phyloP scores from a whole-genome alignment of 2,888 invertebrate species.

The Labia minor region DNA sequence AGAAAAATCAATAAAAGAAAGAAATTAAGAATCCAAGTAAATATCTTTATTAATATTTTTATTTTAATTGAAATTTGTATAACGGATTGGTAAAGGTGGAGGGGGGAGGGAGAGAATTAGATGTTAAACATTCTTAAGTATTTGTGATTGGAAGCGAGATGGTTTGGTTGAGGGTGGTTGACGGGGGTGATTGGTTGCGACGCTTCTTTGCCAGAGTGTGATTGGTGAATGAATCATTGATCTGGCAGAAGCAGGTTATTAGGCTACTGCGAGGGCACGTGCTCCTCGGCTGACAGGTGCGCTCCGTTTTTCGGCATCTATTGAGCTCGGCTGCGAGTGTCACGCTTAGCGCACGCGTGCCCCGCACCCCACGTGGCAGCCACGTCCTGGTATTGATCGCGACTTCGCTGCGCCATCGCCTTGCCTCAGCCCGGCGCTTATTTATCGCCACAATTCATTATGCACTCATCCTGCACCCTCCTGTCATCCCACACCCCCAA shows the following conservation, averaged over 20 bases:
- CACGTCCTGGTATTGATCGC: background rate
- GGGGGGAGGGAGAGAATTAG: too few relatives aligned
- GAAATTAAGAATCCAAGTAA: too few relatives aligned
- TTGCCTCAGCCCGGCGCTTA: slow-evolving; percentile 21
- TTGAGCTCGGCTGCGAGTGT: background rate
- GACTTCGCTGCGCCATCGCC: background rate
- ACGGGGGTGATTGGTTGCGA: too few relatives aligned
- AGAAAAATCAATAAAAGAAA: too few relatives aligned
- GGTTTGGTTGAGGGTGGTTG: too few relatives aligned
- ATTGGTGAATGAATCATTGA: background rate
- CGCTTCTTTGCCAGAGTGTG: too few relatives aligned
- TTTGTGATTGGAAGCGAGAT: too few relatives aligned
- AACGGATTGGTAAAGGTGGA: too few relatives aligned
- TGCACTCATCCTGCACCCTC: slow-evolving; percentile 9
- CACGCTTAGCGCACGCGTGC: background rate
- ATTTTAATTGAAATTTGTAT: too few relatives aligned
- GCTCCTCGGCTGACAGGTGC: background rate
- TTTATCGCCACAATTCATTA: slow-evolving; percentile 23
- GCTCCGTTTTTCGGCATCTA: background rate
- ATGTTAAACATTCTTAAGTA: too few relatives aligned
- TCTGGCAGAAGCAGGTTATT: background rate
- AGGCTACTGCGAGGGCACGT: background rate
- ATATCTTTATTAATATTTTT: too few relatives aligned
- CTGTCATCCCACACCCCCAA: background rate
- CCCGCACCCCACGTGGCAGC: background rate